Evolutionary conservation across 1,140 invertebrate species (phyloP).

Genomic region (Gryllus bimaculatus): DNA sequence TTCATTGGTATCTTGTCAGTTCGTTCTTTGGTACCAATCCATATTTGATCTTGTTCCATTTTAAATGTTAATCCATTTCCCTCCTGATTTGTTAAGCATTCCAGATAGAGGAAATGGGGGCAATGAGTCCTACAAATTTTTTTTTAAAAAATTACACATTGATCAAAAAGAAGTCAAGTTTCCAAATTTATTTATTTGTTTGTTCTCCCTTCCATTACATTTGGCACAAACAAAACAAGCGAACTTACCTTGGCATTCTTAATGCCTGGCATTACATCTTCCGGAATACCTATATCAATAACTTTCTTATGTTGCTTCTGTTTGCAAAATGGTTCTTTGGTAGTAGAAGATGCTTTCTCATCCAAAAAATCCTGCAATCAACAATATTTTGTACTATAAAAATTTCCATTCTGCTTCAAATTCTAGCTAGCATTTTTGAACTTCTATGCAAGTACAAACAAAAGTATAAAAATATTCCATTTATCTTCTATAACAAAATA

Average conservation of each 20-base stretch:
- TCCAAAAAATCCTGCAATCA: conserved; percentile 34
- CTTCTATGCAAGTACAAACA: too few species aligned
- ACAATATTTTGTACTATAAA: conserved; percentile 3
- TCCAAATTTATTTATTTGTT: not conserved
- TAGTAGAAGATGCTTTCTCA: conserved; percentile 42
- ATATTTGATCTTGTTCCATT: conserved; percentile 82
- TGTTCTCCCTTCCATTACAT: not conserved
- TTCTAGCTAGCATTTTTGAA: too few species aligned
- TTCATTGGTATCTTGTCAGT: conserved; percentile 89
- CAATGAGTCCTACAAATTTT: conserved; percentile 55
- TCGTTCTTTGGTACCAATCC: conserved; percentile 89
- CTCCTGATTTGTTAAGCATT: conserved; percentile 87
- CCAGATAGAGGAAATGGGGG: conserved; percentile 75
- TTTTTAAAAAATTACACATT: conserved; percentile 27
- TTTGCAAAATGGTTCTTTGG: conserved; percentile 71
- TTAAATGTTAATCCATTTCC: conserved; percentile 90
- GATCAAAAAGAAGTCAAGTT: not conserved
- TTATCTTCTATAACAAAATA: too few species aligned
- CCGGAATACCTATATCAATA: conserved; percentile 81
- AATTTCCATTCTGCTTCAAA: not conserved
- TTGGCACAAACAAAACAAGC: too few species aligned
- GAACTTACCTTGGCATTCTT: conserved; percentile 58
- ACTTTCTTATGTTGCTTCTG: conserved; percentile 84
- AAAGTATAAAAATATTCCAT: too few species aligned
- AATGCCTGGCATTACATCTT: conserved; percentile 82